These are phyloP conservation scores for Halcyon chelicuti DNA, from an alignment of 2,797 vertebrate genomes.

Conservation along the genomic window DNA sequence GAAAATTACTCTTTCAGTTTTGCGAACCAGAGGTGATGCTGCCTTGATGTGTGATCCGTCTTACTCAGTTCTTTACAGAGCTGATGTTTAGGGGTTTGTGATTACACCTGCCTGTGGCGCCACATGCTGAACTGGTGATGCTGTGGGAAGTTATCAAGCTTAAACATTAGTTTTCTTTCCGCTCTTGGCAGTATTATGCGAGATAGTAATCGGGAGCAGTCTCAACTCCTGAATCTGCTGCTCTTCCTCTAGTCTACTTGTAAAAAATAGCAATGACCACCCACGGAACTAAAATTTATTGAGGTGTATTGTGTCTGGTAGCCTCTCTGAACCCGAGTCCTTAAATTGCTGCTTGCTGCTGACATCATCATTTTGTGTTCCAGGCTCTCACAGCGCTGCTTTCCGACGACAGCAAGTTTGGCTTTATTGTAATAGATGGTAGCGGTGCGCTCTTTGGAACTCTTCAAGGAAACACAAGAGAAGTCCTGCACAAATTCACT, in stretches of 20 bases:
- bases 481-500: slow-evolving; percentile 99
- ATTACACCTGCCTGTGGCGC: fast-evolving
- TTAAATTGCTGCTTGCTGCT: background rate
- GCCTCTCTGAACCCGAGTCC: background rate
- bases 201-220: background rate
- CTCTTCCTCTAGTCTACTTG: background rate
- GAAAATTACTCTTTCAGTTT: background rate
- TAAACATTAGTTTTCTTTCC: background rate
- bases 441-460: slow-evolving; percentile 97
- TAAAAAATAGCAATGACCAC: background rate
- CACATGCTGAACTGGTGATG: background rate
- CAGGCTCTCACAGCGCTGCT: slow-evolving; percentile 96
- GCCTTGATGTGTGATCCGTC: background rate
- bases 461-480: slow-evolving; percentile 97
- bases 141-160: background rate
- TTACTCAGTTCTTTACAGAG: background rate
- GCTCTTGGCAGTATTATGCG: background rate
- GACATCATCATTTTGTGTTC: slow-evolving; percentile 9
- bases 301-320: background rate
- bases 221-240: background rate
- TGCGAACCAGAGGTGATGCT: background rate
- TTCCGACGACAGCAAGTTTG: slow-evolving; percentile 98
- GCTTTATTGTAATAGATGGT: slow-evolving; percentile 98
- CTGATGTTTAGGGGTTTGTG: background rate
- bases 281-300: fast-evolving